A percentile compares a stretch with the other conserved stretches of the same genome.
Conservation (phyloP, 1,140 invertebrate species). For the Ceratina australensis region DNA sequence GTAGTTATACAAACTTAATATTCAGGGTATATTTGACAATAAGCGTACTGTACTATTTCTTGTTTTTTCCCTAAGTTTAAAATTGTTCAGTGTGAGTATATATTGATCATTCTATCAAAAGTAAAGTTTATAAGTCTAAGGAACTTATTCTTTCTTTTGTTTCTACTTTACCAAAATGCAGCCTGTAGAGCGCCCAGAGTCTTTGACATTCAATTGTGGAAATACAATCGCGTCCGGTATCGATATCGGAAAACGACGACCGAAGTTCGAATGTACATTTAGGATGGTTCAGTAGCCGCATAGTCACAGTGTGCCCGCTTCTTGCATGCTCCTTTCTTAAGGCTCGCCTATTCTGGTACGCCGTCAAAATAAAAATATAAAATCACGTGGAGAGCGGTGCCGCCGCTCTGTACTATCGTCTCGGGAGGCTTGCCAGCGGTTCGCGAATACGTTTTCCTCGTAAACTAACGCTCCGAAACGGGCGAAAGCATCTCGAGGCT, state of each 20-base stretch:
- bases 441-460: slow-evolving; percentile 52
- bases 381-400: slow-evolving; percentile 22
- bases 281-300: not conserved
- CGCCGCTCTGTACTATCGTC: not conserved
- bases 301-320: not conserved
- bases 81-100: too few relatives aligned
- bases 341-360: slow-evolving; percentile 55
- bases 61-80: too few relatives aligned
- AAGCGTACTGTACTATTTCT: too few relatives aligned
- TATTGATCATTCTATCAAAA: too few relatives aligned
- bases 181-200: too few relatives aligned
- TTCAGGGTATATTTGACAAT: too few relatives aligned
- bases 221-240: slow-evolving; percentile 7
- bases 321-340: slow-evolving; percentile 45
- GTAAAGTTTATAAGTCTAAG: too few relatives aligned
- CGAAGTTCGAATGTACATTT: not conserved
- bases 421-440: slow-evolving; percentile 48
- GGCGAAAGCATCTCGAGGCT: slow-evolving; percentile 38
- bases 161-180: too few relatives aligned
- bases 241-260: not conserved
- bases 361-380: slow-evolving; percentile 49
- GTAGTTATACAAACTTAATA: too few relatives aligned
- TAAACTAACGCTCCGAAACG: slow-evolving; percentile 32
- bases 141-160: too few relatives aligned
- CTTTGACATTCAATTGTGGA: too few relatives aligned